phyloP scores from a whole-genome alignment of 2,797 vertebrate genomes.

The Poecilia gillii region DNA sequence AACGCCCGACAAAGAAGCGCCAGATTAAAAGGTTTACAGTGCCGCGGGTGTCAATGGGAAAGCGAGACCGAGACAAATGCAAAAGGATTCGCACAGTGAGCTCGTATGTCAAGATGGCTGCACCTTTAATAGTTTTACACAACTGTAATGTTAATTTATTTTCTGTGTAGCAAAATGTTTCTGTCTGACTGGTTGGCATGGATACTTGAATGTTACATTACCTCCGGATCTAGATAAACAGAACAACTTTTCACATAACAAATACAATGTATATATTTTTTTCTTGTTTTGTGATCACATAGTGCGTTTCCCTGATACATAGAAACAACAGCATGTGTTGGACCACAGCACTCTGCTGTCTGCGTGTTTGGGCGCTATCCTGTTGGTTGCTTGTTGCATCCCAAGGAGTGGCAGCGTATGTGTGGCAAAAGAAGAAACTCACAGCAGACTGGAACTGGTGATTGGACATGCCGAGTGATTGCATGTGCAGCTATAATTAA shows the following conservation, averaged over 20 bases:
- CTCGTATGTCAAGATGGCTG: slow-evolving; percentile 6
- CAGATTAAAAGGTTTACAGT: slow-evolving; percentile 17
- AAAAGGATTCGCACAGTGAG: slow-evolving; percentile 4
- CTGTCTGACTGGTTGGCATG: slow-evolving; percentile 53
- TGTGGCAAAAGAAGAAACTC: background rate
- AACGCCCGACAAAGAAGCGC: slow-evolving; percentile 24
- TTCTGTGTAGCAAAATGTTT: slow-evolving; percentile 37
- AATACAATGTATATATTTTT: background rate
- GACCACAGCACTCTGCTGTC: background rate
- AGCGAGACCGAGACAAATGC: slow-evolving; percentile 21
- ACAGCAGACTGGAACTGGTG: background rate
- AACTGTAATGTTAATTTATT: slow-evolving; percentile 28
- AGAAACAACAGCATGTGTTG: no score
- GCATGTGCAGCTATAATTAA: background rate
- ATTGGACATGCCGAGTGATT: background rate
- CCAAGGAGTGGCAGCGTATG: background rate
- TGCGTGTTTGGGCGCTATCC: background rate
- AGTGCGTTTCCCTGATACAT: no score
- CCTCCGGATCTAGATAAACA: slow-evolving; percentile 13
- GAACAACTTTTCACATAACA: background rate
- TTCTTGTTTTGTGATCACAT: no score
- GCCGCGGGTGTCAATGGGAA: slow-evolving; percentile 24
- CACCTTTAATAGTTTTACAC: slow-evolving; percentile 6
- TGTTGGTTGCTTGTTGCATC: background rate
- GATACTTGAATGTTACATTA: slow-evolving; percentile 24